phyloP scores from a whole-genome alignment of 1,140 invertebrate species.

The Scaptomyza graminum region DNA sequence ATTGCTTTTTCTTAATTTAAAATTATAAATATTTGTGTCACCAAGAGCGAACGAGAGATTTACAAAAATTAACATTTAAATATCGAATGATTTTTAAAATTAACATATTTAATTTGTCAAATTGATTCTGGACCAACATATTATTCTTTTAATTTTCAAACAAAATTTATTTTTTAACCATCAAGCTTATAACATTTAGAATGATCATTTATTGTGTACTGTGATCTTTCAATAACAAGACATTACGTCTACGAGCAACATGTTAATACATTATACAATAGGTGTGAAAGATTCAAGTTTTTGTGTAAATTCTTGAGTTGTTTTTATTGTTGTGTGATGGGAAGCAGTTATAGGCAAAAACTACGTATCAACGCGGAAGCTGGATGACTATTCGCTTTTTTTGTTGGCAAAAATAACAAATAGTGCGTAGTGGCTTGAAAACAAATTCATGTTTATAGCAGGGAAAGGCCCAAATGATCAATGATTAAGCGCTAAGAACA shows the following conservation, averaged over 20 bases:
- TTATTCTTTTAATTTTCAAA: too few relatives aligned
- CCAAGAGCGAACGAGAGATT: too few relatives aligned
- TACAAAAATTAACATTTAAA: too few relatives aligned
- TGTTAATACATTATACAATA: slow-evolving; percentile 2
- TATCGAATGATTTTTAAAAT: too few relatives aligned
- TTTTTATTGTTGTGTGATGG: not conserved
- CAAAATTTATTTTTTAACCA: too few relatives aligned
- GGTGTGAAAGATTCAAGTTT: slow-evolving; percentile 26
- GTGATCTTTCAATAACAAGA: not conserved
- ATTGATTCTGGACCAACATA: too few relatives aligned
- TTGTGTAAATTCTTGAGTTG: not conserved
- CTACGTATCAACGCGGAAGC: slow-evolving; percentile 24
- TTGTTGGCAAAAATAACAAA: slow-evolving; percentile 5
- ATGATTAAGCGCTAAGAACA: slow-evolving; percentile 34
- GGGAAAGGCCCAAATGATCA: slow-evolving; percentile 55
- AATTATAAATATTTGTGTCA: not conserved
- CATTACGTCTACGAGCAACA: not conserved
- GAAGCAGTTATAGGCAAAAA: not conserved
- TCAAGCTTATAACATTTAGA: not conserved
- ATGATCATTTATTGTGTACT: not conserved
- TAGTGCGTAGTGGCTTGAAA: not conserved
- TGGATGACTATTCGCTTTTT: slow-evolving; percentile 14
- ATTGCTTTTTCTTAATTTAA: too few relatives aligned
- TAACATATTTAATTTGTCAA: too few relatives aligned
- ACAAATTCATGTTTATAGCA: slow-evolving; percentile 21